Evolutionary conservation across 2,113 vertebrate genomes (phyloP), one percentile per base, ranked within the genome.

Genomic region (Phodopus roborovskii): DNA sequence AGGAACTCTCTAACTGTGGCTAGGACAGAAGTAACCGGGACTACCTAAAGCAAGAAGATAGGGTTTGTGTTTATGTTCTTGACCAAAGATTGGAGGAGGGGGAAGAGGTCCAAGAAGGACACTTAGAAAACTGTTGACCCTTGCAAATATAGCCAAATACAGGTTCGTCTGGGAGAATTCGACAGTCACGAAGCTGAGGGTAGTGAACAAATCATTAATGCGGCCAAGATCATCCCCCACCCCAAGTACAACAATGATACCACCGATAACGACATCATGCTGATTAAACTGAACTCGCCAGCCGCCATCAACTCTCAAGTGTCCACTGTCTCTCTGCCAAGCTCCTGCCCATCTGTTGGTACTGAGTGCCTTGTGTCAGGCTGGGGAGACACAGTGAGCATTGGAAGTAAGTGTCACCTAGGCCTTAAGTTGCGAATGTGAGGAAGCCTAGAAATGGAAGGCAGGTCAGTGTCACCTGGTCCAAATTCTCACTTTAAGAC

Each of bases 201-300:
- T 5, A 42, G 3, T 0, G 96, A 98, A 62, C 97, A 98, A 30
- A 96, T 96, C 71, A 97, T 98, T 50, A 45, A 84, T 1, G 66
- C 95, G 0, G 60, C 88, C 82, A 97, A 97, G 77, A 68, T 96
- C 83, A 97, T 98, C 75, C 16, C 26, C 8, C 97, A 98, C 64
- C 92, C 95, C 33, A 58, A 66, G 0, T 98, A 92, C 53, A 92
- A 48, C 81, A 36, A 92, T 88, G 77, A 58, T 53, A 98, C n/a
- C 92, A 71, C 98, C 50, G 97, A 99, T 97, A 99, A 98, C 0
- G 99, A 99, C 98, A 97, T 99, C 98, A 99, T 99, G 98, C 97
- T 99, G 96, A 98, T 99, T 96, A 98, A 99, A 96, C 97, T 99
- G 97, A 98, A 92, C 56, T 28, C 10, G 0, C 81, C n/a, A 60